Evolutionary conservation across 2,797 vertebrate genomes (phyloP).

Genomic region (Gobio occitaniae): DNA sequence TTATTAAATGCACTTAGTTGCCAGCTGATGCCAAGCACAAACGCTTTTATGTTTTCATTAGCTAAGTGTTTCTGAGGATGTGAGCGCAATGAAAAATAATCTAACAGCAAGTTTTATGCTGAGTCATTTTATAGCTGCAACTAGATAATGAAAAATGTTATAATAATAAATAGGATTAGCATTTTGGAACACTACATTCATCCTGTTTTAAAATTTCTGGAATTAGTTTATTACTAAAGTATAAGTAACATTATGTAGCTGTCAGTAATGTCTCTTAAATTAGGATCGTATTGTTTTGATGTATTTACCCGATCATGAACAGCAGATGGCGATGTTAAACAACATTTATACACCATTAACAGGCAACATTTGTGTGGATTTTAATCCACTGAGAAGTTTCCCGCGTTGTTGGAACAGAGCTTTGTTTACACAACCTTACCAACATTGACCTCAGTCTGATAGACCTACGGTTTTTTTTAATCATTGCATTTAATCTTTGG

Average conservation of each 20-base stretch:
- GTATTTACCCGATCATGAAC: slow-evolving; percentile 1
- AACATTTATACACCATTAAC: neutral
- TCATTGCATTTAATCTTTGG: neutral
- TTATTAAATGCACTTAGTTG: slow-evolving; percentile 6
- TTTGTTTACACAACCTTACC: neutral
- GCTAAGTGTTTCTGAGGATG: slow-evolving; percentile 25
- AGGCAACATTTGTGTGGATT: neutral
- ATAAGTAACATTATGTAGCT: neutral
- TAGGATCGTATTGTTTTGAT: neutral
- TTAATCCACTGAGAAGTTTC: neutral
- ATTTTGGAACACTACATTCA: neutral
- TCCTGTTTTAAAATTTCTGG: neutral
- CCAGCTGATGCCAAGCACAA: neutral
- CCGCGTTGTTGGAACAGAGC: neutral
- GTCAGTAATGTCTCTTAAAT: neutral
- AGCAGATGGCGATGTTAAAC: slow-evolving; percentile 40
- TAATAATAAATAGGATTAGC: neutral
- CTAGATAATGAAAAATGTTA: neutral
- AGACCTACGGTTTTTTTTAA: neutral
- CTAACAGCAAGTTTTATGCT: neutral
- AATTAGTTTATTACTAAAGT: neutral
- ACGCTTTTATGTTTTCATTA: slow-evolving; percentile 17
- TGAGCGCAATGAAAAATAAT: slow-evolving; percentile 18
- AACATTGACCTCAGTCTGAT: neutral
- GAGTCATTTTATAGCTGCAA: slow-evolving; percentile 8